A percentile compares a stretch with the other conserved stretches of the same genome.
Evolutionary conservation across 2,888 invertebrate genomes (phyloP).

Genomic region (Campoplex capitator): DNA sequence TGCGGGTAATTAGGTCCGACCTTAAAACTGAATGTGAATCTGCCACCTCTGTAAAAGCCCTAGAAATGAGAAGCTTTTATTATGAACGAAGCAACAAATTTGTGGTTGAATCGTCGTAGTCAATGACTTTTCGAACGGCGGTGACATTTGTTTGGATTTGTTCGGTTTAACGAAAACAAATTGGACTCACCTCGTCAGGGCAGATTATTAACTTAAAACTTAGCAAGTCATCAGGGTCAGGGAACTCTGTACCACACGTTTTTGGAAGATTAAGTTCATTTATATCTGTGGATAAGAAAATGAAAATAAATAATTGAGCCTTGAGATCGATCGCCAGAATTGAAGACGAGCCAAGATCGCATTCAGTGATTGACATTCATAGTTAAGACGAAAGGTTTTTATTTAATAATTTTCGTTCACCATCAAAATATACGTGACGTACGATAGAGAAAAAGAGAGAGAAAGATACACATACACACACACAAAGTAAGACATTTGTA

Average conservation of each 20-base stretch:
- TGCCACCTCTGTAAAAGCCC: conserved; percentile 97
- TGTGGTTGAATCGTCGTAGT: background rate
- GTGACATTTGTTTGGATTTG: background rate
- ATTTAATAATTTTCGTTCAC: background rate
- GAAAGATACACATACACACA: conserved; percentile 1
- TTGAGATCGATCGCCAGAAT: background rate
- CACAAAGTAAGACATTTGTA: conserved; percentile 79
- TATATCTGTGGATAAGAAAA: conserved; percentile 90
- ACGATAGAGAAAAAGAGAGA: background rate
- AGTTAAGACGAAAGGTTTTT: background rate
- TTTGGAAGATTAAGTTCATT: conserved; percentile 98
- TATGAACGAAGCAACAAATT: background rate
- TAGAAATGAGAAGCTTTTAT: conserved; percentile 79
- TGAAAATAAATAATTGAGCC: background rate
- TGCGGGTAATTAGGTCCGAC: conserved; percentile 99
- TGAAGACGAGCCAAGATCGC: background rate
- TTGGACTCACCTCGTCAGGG: conserved; percentile 93
- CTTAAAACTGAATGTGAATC: conserved; percentile 98
- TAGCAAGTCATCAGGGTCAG: conserved; percentile 97
- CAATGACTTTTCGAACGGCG: background rate
- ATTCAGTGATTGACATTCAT: background rate
- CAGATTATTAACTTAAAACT: conserved; percentile 98
- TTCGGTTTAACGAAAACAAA: background rate
- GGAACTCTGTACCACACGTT: conserved; percentile 98
- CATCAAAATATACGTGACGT: background rate